Base-by-base conservation (phyloP, 2,888 invertebrate species). In the Scaptomyza cyrtandrae region DNA sequence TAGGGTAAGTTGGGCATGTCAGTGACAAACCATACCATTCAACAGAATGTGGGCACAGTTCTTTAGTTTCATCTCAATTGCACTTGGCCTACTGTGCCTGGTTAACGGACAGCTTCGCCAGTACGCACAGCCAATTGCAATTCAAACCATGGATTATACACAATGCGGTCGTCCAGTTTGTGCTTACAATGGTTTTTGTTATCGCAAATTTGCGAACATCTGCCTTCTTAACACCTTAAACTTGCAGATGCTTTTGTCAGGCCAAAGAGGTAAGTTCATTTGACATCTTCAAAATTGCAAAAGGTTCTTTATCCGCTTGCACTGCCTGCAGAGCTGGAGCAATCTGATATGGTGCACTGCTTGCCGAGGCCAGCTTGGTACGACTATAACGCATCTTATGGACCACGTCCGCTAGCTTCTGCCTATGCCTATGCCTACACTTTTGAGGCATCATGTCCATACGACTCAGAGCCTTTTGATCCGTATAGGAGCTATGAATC, bases 181-280 rank as follows among this genome's bases (percentile, higher is more conserved):
- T 6, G 72, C 60, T 14, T 55, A 46, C 24, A 63, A 75, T 19
- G 77, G 75, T 7, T 48, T 54, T 24, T 75, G 77, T 29, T 71
- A 71, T 43, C 66, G 72, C 7, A n/a, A 16, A 14, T 71, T 76
- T 10, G 19, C 54, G 5, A 66, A 57, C 35, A 4, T 57, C 27
- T 76, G 75, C 27, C 9, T 2, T 10, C 35, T 76, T 13, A 29
- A 37, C 11, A 7, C 54, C 7, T 19, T 49, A 33, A 75, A 75
- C 43, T 41, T 59, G 60, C 54, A 67, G 1, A 9, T 50, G 43
- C 19, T 67, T 10, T 71, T 71, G 31, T 29, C 49, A 3, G 72
- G 62, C 3, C 55, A 67, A 48, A 16, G n/a, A 7, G 48, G 75
- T 75, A 24, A 52, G 68, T 44, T n/a, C 0, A 16, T n/a, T 13